Evolutionary conservation across 2,797 vertebrate species (phyloP), one percentile per base, ranked within the genome.

Genomic region (Pseudotriccus pelzelni): DNA sequence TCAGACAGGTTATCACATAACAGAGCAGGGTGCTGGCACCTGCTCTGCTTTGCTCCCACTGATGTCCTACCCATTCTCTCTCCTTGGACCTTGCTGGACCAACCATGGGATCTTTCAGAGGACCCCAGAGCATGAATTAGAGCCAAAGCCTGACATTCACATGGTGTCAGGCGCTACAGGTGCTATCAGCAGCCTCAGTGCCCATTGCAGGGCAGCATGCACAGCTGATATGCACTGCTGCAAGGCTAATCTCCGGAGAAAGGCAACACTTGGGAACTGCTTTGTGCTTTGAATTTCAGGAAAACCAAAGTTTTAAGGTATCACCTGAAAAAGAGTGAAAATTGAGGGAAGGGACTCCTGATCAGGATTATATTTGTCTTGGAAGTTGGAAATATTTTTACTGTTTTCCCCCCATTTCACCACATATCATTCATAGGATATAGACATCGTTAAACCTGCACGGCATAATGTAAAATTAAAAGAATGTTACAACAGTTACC

Each of bases 151-250:
- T 44, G 63, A 52, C 9, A 46, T 7, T 24, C 20, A 14, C 4
- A 7, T 0, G 1, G 14, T 24, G 30, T 12, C 84, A 66, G 9
- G 1, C 5, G 4, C 18, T 55, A 44, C 5, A 16, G 39, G 34
- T n/a, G n/a, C 28, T 3, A 6, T 47, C 68, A 50, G 34, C 43
- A 46, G 77, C 87, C 43, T 43, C 30, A 25, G 1, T 4, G 59
- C 30, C 55, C 60, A 13, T 4, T 19, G 34, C 44, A 44, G 32
- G 18, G 52, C 1, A 0, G 56, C 13, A 0, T 5, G 24, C 46
- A 5, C 24, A n/a, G 44, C 30, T 4, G 4, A 37, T 17, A 7
- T 3, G 37, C 37, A 28, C 23, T 7, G 9, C 43, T 4, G 6
- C 25, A 24, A 23, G 3, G 6, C 37, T 16, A 25, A 44, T 20